Evolutionary conservation across 2,113 vertebrate genomes (phyloP).

Genomic region (Chloroceryle aenea): DNA sequence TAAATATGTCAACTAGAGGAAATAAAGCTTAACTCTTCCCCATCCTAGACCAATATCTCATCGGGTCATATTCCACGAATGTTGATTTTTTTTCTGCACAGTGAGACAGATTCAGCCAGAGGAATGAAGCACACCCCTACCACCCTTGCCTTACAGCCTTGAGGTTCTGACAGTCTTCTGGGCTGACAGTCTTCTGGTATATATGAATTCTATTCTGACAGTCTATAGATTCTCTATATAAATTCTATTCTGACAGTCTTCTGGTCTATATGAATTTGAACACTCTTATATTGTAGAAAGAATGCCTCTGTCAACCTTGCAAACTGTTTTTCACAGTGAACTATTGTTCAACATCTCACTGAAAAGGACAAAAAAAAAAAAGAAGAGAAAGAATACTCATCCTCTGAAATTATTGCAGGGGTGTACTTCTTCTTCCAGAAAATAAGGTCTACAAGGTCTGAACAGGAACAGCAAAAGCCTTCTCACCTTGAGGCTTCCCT

Average conservation of each 20-base stretch:
- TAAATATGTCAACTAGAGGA: background rate
- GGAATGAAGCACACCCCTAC: background rate
- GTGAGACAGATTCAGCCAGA: background rate
- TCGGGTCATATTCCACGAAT: rapidly evolving
- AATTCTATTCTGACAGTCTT: background rate
- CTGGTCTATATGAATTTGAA: background rate
- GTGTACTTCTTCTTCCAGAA: background rate
- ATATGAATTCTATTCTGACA: too few relatives aligned
- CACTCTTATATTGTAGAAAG: background rate
- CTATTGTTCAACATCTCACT: background rate
- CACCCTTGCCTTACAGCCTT: background rate
- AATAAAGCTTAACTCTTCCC: background rate
- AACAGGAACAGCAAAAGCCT: background rate
- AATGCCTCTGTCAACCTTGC: background rate
- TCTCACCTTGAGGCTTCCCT: background rate
- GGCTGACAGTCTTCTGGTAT: too few relatives aligned
- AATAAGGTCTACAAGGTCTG: background rate
- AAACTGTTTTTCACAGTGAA: background rate
- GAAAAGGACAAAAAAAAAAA: background rate
- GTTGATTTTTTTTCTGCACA: background rate
- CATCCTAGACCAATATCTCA: background rate
- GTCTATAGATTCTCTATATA: too few relatives aligned
- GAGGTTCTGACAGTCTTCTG: background rate
- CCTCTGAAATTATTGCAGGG: background rate
- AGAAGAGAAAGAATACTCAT: background rate